Conservation (phyloP, 2,113 vertebrate genomes). For the Athene noctua region DNA sequence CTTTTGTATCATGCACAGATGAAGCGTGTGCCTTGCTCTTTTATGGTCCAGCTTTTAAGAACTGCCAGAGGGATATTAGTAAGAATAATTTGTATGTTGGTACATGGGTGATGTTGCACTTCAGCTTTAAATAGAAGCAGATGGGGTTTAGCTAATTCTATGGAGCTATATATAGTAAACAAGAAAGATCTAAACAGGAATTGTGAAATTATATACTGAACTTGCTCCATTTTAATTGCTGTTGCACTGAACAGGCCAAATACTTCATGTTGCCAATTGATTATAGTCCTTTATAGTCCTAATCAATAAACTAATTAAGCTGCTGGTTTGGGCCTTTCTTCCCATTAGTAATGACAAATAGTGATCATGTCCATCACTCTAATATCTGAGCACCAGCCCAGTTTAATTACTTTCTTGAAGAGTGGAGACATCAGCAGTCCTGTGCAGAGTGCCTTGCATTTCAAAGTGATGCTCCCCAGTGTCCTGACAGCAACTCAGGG, state of each 20-base stretch:
- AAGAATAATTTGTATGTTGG: slow-evolving; percentile 68
- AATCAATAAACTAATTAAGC: slow-evolving; percentile 70
- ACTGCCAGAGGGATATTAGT: slow-evolving; percentile 66
- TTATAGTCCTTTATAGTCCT: slow-evolving; percentile 58
- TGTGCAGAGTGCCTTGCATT: slow-evolving; percentile 1
- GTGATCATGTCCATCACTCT: slow-evolving; percentile 59
- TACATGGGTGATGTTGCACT: slow-evolving; percentile 59
- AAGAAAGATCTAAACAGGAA: slow-evolving; percentile 68
- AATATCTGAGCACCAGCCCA: slow-evolving; percentile 39
- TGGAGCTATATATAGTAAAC: slow-evolving; percentile 66
- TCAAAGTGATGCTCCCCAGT: background rate
- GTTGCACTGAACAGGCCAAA: slow-evolving; percentile 57
- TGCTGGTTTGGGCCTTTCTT: slow-evolving; percentile 56
- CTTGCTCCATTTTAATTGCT: slow-evolving; percentile 61
- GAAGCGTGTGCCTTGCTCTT: slow-evolving; percentile 56
- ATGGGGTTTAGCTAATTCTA: slow-evolving; percentile 67
- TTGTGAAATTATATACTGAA: slow-evolving; percentile 64
- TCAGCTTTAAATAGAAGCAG: slow-evolving; percentile 71
- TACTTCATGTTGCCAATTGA: slow-evolving; percentile 58
- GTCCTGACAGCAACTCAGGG: background rate
- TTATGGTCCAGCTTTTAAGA: slow-evolving; percentile 61
- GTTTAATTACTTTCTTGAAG: slow-evolving; percentile 54
- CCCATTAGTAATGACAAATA: slow-evolving; percentile 56
- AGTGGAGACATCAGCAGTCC: slow-evolving; percentile 18
- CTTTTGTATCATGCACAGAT: slow-evolving; percentile 48